These are phyloP conservation scores for Trisateles emortualis DNA, from an alignment of 2,888 invertebrate species.

Conservation along the genomic window DNA sequence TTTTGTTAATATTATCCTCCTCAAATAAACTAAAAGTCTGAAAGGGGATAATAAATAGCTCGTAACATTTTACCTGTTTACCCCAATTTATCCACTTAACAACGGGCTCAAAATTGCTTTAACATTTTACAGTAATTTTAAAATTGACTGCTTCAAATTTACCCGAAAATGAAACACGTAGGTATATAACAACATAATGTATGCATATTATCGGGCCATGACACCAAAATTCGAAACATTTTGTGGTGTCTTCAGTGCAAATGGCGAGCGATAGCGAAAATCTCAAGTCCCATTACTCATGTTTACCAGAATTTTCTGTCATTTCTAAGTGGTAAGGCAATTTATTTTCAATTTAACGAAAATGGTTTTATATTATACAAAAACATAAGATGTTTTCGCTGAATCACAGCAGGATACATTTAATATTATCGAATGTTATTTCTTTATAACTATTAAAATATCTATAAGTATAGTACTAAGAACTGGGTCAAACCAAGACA, in stretches of 20 bases:
- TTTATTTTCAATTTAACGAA: conserved; percentile 7
- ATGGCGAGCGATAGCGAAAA: conserved; percentile 4
- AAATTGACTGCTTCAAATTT: conserved; percentile 1
- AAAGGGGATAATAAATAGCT: not conserved
- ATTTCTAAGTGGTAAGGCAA: not conserved
- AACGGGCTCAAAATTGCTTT: conserved; percentile 4
- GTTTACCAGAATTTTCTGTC: not conserved
- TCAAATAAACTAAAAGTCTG: not conserved
- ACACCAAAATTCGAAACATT: conserved; percentile 3
- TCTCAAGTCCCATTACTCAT: conserved; percentile 5
- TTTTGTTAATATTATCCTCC: not conserved
- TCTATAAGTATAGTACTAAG: conserved; percentile 41
- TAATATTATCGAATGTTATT: conserved; percentile 19
- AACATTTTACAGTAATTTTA: conserved; percentile 5
- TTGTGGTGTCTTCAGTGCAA: conserved; percentile 1
- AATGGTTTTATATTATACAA: not conserved
- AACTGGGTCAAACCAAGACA: conserved; percentile 67
- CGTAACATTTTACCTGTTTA: not conserved
- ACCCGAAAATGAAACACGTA: not conserved
- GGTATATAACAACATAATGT: not conserved
- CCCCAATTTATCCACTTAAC: conserved; percentile 4
- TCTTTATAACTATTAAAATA: conserved; percentile 30
- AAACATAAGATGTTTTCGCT: not conserved
- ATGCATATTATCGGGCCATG: not conserved
- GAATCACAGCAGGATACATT: not conserved